phyloP scores from a whole-genome alignment of 2,888 invertebrate species.

The Trimorus sp. region DNA sequence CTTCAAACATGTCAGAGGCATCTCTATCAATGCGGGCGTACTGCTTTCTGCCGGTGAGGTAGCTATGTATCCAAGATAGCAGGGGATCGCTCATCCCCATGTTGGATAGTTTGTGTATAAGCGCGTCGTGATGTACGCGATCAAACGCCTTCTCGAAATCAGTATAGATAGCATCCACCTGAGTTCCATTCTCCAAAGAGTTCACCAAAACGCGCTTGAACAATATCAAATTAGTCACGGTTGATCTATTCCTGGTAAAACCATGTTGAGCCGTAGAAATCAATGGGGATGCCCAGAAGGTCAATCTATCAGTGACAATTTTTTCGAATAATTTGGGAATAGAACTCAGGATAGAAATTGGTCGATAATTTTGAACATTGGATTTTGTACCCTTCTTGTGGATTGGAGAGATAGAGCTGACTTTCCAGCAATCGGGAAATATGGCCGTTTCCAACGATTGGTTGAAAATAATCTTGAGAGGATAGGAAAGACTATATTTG shows the following conservation, averaged over 20 bases:
- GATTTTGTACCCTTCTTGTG: conserved; percentile 1
- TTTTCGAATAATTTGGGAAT: background rate
- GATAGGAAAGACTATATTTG: background rate
- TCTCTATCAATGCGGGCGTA: background rate
- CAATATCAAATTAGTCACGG: background rate
- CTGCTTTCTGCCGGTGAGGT: background rate
- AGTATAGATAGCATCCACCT: background rate
- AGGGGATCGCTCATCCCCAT: background rate
- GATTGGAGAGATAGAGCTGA: background rate
- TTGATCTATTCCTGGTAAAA: background rate
- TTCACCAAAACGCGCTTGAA: background rate
- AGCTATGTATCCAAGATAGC: background rate
- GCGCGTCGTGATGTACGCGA: background rate
- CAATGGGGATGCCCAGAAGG: background rate
- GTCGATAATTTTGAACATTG: background rate
- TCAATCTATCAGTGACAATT: background rate
- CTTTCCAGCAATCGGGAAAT: background rate
- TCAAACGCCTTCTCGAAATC: background rate
- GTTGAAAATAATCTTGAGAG: background rate
- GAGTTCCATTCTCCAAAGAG: background rate
- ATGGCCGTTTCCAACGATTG: background rate
- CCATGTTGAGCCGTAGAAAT: background rate
- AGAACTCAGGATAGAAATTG: background rate
- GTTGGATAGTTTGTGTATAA: background rate
- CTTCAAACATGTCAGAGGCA: background rate